These are phyloP conservation scores for Eira barbara DNA, from an alignment of 2,113 vertebrate species.

Conservation along the genomic window DNA sequence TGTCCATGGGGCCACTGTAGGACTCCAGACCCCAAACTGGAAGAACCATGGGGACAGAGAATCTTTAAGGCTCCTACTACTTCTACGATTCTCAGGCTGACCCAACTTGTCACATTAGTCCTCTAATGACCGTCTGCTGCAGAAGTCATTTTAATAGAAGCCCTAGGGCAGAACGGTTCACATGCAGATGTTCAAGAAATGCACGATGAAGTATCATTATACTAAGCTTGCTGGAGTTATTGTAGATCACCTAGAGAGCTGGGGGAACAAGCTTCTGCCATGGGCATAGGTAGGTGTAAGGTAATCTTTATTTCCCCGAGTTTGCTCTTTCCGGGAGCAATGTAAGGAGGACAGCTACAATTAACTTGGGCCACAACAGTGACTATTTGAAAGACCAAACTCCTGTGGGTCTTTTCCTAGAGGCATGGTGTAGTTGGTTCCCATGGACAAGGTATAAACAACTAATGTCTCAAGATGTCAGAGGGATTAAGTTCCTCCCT, in stretches of 20 bases:
- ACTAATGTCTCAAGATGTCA: slow-evolving; percentile 25
- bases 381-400: not conserved
- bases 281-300: not conserved
- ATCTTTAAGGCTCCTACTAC: not conserved
- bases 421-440: slow-evolving; percentile 4
- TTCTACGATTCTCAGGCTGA: not conserved
- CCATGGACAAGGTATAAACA: slow-evolving; percentile 21
- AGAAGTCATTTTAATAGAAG: slow-evolving; percentile 26
- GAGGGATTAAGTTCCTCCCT: slow-evolving; percentile 42
- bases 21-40: slow-evolving; percentile 4
- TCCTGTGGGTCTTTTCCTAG: slow-evolving; percentile 17
- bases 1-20: not conserved
- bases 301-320: not conserved
- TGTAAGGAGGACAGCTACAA: not conserved
- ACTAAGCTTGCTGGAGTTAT: not conserved
- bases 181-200: not conserved
- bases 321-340: slow-evolving; percentile 9
- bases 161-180: not conserved
- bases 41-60: not conserved
- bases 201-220: not conserved
- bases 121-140: not conserved
- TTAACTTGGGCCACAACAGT: not conserved
- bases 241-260: not conserved
- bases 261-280: not conserved
- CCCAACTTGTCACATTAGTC: not conserved